These are phyloP conservation scores for Psilanteris sp. DNA, from an alignment of 1,140 invertebrate genomes.

Conservation along the genomic window DNA sequence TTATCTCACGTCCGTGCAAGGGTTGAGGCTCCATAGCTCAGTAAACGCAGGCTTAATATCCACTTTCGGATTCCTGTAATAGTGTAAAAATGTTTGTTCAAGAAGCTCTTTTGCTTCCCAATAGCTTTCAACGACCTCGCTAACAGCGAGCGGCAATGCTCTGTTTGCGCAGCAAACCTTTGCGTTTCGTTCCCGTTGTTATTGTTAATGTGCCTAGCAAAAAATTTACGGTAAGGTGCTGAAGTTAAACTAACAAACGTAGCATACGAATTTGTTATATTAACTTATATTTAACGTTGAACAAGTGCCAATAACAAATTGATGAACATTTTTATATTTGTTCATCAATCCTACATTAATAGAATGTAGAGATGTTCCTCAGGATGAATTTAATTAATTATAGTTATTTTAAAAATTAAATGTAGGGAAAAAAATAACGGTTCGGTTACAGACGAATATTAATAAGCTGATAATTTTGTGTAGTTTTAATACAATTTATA, in stretches of 20 bases:
- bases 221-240: slow-evolving; percentile 39
- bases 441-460: too few species aligned
- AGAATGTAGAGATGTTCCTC: too few species aligned
- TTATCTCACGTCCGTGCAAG: slow-evolving; percentile 42
- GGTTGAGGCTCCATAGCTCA: slow-evolving; percentile 62
- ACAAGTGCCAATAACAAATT: slow-evolving; percentile 4
- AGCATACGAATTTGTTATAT: slow-evolving; percentile 20
- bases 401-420: too few species aligned
- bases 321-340: too few species aligned
- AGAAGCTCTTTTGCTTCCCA: slow-evolving; percentile 47
- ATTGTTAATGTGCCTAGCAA: slow-evolving; percentile 51
- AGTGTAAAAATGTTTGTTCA: slow-evolving; percentile 77
- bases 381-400: too few species aligned
- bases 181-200: slow-evolving; percentile 54
- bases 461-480: too few species aligned
- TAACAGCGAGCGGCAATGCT: slow-evolving; percentile 24
- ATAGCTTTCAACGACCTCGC: slow-evolving; percentile 46
- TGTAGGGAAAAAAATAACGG: too few species aligned
- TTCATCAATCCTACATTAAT: too few species aligned
- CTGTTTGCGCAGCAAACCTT: slow-evolving; percentile 72
- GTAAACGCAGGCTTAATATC: slow-evolving; percentile 73
- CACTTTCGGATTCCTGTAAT: slow-evolving; percentile 73
- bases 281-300: slow-evolving; percentile 22
- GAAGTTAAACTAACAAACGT: slow-evolving; percentile 40
- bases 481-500: too few species aligned